Evolutionary conservation across 92 coral and sea anemone genomes (phyloP).

Genomic region (Palythoa heliodiscus): DNA sequence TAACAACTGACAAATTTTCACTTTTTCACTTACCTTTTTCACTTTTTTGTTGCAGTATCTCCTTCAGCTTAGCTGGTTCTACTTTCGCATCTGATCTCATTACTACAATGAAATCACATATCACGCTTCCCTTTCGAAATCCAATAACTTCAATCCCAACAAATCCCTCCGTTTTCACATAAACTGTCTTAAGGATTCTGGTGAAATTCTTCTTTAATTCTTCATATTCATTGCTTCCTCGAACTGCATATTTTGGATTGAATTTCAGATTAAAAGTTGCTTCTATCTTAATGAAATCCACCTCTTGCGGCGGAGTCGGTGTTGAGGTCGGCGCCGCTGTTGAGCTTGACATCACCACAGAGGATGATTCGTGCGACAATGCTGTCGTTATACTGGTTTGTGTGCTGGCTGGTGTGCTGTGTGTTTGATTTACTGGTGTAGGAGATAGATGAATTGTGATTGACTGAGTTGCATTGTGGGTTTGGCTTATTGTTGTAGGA

Average conservation of each 20-base stretch:
- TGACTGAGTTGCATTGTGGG: background rate
- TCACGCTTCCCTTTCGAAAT: constrained; percentile 63
- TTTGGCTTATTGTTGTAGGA: background rate
- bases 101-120: constrained; percentile 68
- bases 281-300: constrained; percentile 53
- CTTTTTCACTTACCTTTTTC: constrained; percentile 16
- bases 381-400: background rate
- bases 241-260: constrained; percentile 52
- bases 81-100: constrained; percentile 50
- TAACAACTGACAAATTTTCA: no score
- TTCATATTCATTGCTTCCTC: constrained; percentile 49
- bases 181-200: constrained; percentile 7
- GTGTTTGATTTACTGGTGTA: no score
- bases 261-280: constrained; percentile 46
- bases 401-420: background rate
- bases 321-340: background rate
- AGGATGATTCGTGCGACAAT: background rate
- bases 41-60: constrained; percentile 43
- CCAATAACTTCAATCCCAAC: constrained; percentile 43
- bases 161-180: constrained; percentile 48
- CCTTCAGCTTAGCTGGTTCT: constrained; percentile 29
- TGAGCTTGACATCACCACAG: background rate
- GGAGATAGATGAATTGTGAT: background rate
- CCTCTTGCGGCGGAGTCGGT: constrained; percentile 45
- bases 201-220: constrained; percentile 45